These are phyloP conservation scores for Yponomeuta malinellus DNA, from an alignment of 2,888 invertebrate genomes.

Conservation along the genomic window DNA sequence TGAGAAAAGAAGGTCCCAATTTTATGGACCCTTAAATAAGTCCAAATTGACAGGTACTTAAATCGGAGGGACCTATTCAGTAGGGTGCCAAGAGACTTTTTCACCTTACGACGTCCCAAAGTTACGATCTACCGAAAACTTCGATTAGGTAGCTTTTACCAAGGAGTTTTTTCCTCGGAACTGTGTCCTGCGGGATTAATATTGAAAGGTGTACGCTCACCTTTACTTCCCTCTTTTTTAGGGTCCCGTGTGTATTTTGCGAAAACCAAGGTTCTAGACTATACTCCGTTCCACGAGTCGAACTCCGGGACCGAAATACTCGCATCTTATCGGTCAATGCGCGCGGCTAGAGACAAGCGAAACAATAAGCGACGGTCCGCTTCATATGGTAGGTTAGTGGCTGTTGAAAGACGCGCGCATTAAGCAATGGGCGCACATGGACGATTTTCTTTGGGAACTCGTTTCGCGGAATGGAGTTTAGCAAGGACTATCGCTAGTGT, in stretches of 20 bases:
- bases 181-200: constrained; percentile 13
- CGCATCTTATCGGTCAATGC: too few species aligned
- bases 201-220: constrained; percentile 2
- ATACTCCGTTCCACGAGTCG: too few species aligned
- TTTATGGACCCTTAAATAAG: neutral
- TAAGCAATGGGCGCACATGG: too few species aligned
- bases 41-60: neutral
- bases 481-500: too few species aligned
- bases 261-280: neutral
- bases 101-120: constrained; percentile 14
- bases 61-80: neutral
- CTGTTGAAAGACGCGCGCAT: too few species aligned
- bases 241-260: neutral
- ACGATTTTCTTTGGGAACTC: too few species aligned
- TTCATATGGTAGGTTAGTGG: too few species aligned
- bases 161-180: constrained; percentile 16
- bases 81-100: neutral
- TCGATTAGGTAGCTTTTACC: constrained; percentile 17
- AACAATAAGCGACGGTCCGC: too few species aligned
- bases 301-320: too few species aligned
- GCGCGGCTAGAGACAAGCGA: too few species aligned
- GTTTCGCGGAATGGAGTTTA: too few species aligned
- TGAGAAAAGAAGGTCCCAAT: neutral
- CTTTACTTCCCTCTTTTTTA: neutral
- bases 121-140: constrained; percentile 17